Evolutionary conservation across 2,797 vertebrate species (phyloP), one percentile per base, ranked within the genome.

Genomic region (Gastrophryne carolinensis): DNA sequence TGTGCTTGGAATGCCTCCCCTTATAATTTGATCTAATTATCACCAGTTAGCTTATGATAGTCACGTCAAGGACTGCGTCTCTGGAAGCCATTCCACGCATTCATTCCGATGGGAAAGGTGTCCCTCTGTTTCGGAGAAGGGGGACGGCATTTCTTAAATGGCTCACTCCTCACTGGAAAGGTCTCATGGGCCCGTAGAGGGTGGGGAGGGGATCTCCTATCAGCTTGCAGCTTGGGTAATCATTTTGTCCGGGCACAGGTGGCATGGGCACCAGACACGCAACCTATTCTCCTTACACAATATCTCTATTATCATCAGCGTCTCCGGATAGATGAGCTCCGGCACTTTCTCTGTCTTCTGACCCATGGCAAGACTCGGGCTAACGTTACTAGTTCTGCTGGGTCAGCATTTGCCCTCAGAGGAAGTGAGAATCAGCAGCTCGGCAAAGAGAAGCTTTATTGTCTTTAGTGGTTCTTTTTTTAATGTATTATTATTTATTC

Each of bases 11-110:
- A 70, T 37, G 65, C 37, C 29, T 47, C 21, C 4, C 26, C 32
- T 52, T 73, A 82, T 69, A 73, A 7, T 53, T 72, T n/a, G 60
- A 70, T 79, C 77, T 70, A 72, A 44, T 69, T 17, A 34, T 24
- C 63, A 73, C 80, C 65, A 71, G 39, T 35, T 74, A 79, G 79
- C 63, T 35, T 37, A 29, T 53, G 73, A 27, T 1, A 73, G 73
- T 60, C 34, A 15, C 9, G 67, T 37, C 73, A 79, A 60, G 0
- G 0, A 12, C 79, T 6, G 49, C 50, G 49, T 65, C 79, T 15
- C 3, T 49, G 68, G 13, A 26, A 41, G 78, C 64, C n/a, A 0
- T 37, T 83, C 65, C 1, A 60, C 0, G 1, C 1, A 3, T 49
- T 37, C 71, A 35, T 32, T 68, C 53, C 5, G 30, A n/a, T 27